Evolutionary conservation across 2,113 vertebrate genomes (phyloP).

Genomic region (Dissostichus mawsoni): DNA sequence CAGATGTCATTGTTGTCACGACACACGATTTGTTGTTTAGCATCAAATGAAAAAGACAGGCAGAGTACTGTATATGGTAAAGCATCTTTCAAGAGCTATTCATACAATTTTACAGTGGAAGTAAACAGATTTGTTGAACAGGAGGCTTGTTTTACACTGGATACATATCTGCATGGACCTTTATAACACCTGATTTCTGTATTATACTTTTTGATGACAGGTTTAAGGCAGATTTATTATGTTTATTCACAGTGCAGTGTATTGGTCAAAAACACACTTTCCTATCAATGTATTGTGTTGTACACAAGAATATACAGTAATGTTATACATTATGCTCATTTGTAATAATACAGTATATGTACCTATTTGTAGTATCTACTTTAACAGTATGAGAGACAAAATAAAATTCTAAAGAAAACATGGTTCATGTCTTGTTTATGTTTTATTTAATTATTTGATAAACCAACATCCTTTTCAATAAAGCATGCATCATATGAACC

Average conservation of each 20-base stretch:
- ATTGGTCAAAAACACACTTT: conserved; percentile 26
- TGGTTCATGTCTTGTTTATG: conserved; percentile 6
- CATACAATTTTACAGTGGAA: background rate
- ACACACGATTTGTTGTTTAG: conserved; percentile 17
- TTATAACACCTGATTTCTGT: conserved; percentile 23
- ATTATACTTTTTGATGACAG: conserved; percentile 17
- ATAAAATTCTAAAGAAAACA: conserved; percentile 40
- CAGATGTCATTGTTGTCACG: conserved; percentile 25
- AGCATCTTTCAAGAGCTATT: conserved; percentile 14
- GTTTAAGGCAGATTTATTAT: conserved; percentile 36
- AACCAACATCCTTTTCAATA: background rate
- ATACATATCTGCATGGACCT: conserved; percentile 58
- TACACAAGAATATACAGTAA: conserved; percentile 69
- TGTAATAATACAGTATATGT: conserved; percentile 64
- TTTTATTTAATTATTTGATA: background rate
- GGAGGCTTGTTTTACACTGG: conserved; percentile 75
- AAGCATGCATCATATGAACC: background rate
- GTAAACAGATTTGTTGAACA: conserved; percentile 11
- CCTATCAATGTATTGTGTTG: conserved; percentile 65
- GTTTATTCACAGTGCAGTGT: conserved; percentile 18
- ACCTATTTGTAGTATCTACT: conserved; percentile 70
- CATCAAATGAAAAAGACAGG: conserved; percentile 19
- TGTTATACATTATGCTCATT: conserved; percentile 76
- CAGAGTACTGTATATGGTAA: background rate
- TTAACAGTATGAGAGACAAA: conserved; percentile 42